Base-by-base conservation (phyloP, 2,888 invertebrate genomes). In the Hirtodrosophila histrioides region DNA sequence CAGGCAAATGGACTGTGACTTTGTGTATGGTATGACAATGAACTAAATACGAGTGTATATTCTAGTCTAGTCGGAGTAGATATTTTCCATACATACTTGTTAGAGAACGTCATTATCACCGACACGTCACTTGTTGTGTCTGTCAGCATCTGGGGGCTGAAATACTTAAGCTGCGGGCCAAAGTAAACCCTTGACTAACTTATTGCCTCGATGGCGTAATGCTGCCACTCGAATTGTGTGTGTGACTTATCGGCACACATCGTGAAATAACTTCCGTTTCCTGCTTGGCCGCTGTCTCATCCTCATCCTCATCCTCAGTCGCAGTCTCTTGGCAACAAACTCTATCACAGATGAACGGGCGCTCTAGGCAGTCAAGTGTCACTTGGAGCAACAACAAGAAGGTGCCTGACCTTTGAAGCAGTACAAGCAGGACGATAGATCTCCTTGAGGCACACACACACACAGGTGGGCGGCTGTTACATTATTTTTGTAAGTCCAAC, bases 361-460 rank as follows among this genome's bases (percentile, higher is more conserved):
- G 51, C 61, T 51, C 48, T 49, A 60, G 66, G 85, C 82, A 67
- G 67, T 77, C 70, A 74, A 81, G 79, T 65, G 86, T 46, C 70
- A 58, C 55, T 71, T 65, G 35, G 36, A 46, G 56, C 56, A 65
- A 66, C 64, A 69, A 51, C 56, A 65, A 68, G 62, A 69, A 51
- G 87, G 78, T 88, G 67, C 88, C 88, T 83, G 87, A 85, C 88
- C 82, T 69, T 66, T 88, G 66, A 61, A 82, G 86, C 68, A 80
- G 87, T 46, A 79, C 39, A 23, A 7, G 10, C 23, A n/a, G n/a
- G n/a, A n/a, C 36, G 35, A 27, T 43, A 33, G 39, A 2, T 4
- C 12, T 66, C 51, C 27, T 50, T 40, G 49, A 17, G 11, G 41
- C 27, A 51, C 53, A 55, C 53, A 51, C 53, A 55, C 53, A 54